Evolutionary conservation across 35 echinoderm and acorn worm genomes (phyloP).

Genomic region (Holothuria glaberrima): DNA sequence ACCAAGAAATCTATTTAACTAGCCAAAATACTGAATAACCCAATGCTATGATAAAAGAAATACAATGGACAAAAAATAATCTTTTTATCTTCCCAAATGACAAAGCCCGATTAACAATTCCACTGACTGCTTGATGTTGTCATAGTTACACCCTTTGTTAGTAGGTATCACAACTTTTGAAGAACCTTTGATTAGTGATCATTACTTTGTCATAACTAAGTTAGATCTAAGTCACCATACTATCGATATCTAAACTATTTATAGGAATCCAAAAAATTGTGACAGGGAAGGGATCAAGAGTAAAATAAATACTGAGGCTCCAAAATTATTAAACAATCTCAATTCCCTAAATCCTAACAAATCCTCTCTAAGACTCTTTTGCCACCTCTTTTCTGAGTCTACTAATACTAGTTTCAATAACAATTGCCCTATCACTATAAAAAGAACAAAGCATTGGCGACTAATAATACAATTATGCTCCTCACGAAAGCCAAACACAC

Average conservation of each 20-base stretch:
- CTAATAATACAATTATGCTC: neutral
- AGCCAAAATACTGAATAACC: too few species aligned
- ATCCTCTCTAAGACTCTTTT: neutral
- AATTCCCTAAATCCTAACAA: neutral
- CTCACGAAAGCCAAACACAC: neutral
- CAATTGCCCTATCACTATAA: neutral
- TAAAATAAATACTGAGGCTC: neutral
- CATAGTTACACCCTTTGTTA: neutral
- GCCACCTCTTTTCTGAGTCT: neutral
- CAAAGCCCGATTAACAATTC: neutral
- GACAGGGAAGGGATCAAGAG: neutral
- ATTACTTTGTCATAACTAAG: neutral
- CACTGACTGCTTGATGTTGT: neutral
- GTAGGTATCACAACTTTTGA: neutral
- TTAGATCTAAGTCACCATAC: neutral
- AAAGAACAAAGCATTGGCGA: neutral
- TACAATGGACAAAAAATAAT: too few species aligned
- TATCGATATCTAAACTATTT: neutral
- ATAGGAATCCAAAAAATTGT: too few species aligned
- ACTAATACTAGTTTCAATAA: neutral
- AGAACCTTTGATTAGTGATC: neutral
- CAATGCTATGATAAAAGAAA: too few species aligned
- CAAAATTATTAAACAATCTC: neutral
- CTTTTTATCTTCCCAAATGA: too few species aligned
- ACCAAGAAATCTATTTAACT: too few species aligned